A percentile compares a stretch with the other conserved stretches of the same genome.
phyloP scores from a whole-genome alignment of 2,888 invertebrate species.

The Acronicta aceris region DNA sequence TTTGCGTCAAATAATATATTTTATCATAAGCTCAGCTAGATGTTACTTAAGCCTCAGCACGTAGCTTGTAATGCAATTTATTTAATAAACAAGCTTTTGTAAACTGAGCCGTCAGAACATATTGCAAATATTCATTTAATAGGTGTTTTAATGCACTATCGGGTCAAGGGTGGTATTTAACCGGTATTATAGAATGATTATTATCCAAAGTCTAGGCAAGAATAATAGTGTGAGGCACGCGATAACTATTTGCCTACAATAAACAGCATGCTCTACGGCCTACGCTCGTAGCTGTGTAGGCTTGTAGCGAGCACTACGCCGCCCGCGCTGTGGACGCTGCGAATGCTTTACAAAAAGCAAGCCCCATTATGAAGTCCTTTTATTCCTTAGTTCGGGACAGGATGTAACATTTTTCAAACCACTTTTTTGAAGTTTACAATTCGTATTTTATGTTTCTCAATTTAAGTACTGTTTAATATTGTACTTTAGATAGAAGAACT shows the following conservation, averaged over 20 bases:
- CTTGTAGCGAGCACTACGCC: conserved; percentile 15
- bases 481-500: too few relatives aligned
- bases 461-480: too few relatives aligned
- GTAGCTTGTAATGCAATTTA: conserved; percentile 29
- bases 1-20: conserved; percentile 35
- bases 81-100: conserved; percentile 33
- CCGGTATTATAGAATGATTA: conserved; percentile 75
- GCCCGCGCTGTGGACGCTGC: neutral
- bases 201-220: conserved; percentile 75
- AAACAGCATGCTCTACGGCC: conserved; percentile 36
- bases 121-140: conserved; percentile 61
- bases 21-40: conserved; percentile 31
- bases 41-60: conserved; percentile 13
- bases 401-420: too few relatives aligned
- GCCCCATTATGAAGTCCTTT: neutral
- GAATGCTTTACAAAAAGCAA: neutral
- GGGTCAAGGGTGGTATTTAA: conserved; percentile 78
- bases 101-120: conserved; percentile 36
- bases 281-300: conserved; percentile 30
- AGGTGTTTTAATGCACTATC: conserved; percentile 65
- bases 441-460: too few relatives aligned
- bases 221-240: conserved; percentile 76
- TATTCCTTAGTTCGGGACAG: too few relatives aligned
- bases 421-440: too few relatives aligned
- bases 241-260: conserved; percentile 61